Conservation (phyloP, 2,797 vertebrate genomes). For the Argya squamiceps region DNA sequence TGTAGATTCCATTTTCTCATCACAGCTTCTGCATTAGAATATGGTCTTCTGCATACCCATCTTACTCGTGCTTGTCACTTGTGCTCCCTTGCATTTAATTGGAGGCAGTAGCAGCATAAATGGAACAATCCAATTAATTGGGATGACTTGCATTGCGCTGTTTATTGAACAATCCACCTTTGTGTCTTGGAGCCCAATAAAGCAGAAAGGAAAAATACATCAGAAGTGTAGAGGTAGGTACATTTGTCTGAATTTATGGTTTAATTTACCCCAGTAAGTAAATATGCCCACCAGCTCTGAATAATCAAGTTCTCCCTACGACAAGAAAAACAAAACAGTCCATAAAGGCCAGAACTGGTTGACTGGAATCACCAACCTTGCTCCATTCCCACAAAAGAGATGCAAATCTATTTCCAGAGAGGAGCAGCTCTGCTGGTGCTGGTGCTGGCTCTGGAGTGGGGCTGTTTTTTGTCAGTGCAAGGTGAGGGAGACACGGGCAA, state of each 20-base stretch:
- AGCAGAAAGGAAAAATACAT: slow-evolving; percentile 1
- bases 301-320: neutral
- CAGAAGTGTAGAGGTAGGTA: neutral
- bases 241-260: slow-evolving; percentile 34
- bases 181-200: slow-evolving; percentile 4
- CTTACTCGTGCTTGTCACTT: neutral
- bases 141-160: neutral
- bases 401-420: neutral
- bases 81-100: neutral
- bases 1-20: slow-evolving; percentile 22
- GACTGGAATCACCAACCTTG: neutral
- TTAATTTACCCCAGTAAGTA: slow-evolving; percentile 29
- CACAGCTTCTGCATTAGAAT: slow-evolving; percentile 22
- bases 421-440: neutral
- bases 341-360: neutral
- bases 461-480: neutral
- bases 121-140: slow-evolving; percentile 37
- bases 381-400: neutral
- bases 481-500: fast-evolving
- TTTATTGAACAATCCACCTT: slow-evolving; percentile 41
- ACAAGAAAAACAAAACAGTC: slow-evolving; percentile 7
- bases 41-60: neutral
- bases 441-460: neutral
- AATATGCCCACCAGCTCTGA: slow-evolving; percentile 9
- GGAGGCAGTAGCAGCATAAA: slow-evolving; percentile 13